Base-by-base conservation (phyloP, 2,888 invertebrate genomes). In the Chouioia cunea region DNA sequence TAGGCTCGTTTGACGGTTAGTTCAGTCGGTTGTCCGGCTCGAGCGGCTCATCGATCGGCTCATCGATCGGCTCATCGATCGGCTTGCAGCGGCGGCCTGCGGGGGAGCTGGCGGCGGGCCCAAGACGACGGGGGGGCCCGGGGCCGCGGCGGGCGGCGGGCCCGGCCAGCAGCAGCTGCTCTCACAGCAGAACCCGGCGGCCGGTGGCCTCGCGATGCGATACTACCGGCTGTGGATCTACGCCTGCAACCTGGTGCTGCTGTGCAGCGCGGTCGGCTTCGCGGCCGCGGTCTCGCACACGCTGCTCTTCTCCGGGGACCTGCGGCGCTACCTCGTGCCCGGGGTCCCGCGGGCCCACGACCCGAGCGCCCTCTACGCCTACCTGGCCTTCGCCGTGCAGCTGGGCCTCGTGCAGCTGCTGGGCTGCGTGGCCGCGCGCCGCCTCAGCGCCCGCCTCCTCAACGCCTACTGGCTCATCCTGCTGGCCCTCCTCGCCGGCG, bases 191-290 rank as follows among this genome's bases (percentile, higher is more conserved):
- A 27, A 23, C 60, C 53, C 68, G n/a, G 59, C 54, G 54, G 50
- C 65, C 22, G 65, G 67, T 47, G 89, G 89, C 85, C 89, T 90
- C 83, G 88, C 89, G 83, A 90, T 90, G 90, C 89, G 93, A 90
- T 93, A 93, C 89, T 93, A 94, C 88, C 92, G 94, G 88, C 91
- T 95, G 87, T 95, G 95, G 95, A 95, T 95, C 86, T 95, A 95
- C 90, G 93, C 94, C 86, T 95, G 94, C 91, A 95, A 95, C 89
- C 92, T 93, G 87, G 94, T 93, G 82, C 89, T 95, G 86, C 89
- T 95, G 86, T 91, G 93, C 80, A 93, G 93, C 84, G 93, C 94
- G 83, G 87, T 94, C 78, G 93, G 93, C 73, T 93, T 94, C 86
- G 90, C 92, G 82, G 91, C 92, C 77, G 92, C 93, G 77, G 93